A percentile compares a stretch with the other conserved stretches of the same genome.
Evolutionary conservation across 2,113 vertebrate species (phyloP).

Genomic region (Alectura lathami): DNA sequence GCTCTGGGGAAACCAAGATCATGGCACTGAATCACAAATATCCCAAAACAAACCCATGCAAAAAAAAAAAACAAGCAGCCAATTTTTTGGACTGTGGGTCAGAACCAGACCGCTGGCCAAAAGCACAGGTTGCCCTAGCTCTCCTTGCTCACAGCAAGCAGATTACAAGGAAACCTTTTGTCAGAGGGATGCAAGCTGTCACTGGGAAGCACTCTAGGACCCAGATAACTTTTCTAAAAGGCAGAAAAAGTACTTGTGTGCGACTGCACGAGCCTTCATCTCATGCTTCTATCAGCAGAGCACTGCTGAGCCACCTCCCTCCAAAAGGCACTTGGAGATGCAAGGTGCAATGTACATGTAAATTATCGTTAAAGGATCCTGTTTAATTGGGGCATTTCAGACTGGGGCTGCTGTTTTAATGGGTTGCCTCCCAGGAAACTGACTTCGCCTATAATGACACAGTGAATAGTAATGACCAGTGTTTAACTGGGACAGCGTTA

Average conservation of each 20-base stretch:
- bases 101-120: background rate
- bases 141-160: background rate
- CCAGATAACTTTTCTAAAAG: background rate
- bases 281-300: conserved; percentile 9
- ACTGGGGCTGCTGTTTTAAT: conserved; percentile 36
- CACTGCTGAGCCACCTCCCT: background rate
- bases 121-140: background rate
- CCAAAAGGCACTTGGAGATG: conserved; percentile 7
- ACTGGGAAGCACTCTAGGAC: background rate
- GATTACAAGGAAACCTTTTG: background rate
- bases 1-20: background rate
- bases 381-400: conserved; percentile 42
- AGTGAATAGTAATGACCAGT: conserved; percentile 35
- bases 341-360: conserved; percentile 25
- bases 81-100: background rate
- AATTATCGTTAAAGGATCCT: conserved; percentile 45
- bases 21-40: background rate
- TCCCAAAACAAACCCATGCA: background rate
- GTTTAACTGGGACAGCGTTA: conserved; percentile 47
- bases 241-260: background rate
- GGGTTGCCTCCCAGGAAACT: conserved; percentile 61
- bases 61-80: background rate
- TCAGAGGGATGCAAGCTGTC: background rate
- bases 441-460: conserved; percentile 52
- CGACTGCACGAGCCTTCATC: background rate